Base-by-base conservation (phyloP, 2,888 invertebrate species). In the Ormyrus nitidulus region DNA sequence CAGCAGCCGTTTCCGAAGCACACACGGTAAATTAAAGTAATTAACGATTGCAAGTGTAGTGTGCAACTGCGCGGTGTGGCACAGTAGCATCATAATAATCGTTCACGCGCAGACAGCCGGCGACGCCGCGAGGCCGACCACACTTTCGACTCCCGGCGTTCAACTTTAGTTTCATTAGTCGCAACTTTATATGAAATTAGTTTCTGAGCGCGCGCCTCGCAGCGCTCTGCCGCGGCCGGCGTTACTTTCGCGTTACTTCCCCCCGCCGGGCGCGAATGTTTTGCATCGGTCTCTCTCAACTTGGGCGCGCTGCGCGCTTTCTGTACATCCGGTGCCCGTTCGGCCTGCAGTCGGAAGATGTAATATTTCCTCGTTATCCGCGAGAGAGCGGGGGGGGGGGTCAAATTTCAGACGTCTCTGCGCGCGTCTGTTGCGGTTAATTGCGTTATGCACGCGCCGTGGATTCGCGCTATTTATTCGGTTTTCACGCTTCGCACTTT, bases 111-210 rank as follows among this genome's bases (percentile, higher is more conserved):
- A n/a, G n/a, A 4, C n/a, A 4, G 46, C 8, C 54, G 6, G 0
- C 7, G 13, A n/a, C 2, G 53, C 19, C 8, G 6, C 3, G 13
- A 48, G 13, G 69, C 51, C 49, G 59, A 64, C 69, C 78, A 54
- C 70, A 70, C 65, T 79, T 74, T 70, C 79, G 64, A 73, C 46
- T 2, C 34, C 34, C 34, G 9, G 61, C 58, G 70, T 59, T 69
- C 58, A 65, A 74, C 49, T 70, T 34, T 62, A 77, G 74, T 74
- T 77, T 77, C 72, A 81, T 81, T 77, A 81, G 69, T 81, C 69
- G 74, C 69, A 73, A 77, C 80, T 80, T 76, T 65, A 44, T 62
- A 77, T 77, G 54, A 80, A 80, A 80, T 80, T 77, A 74, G 65
- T 81, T 81, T 77, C 73, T 19, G 8, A 9, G 19, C 34, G 6